Evolutionary conservation across 1,140 invertebrate species (phyloP), one percentile per base, ranked within the genome.

Genomic region (Diorhabda carinulata): DNA sequence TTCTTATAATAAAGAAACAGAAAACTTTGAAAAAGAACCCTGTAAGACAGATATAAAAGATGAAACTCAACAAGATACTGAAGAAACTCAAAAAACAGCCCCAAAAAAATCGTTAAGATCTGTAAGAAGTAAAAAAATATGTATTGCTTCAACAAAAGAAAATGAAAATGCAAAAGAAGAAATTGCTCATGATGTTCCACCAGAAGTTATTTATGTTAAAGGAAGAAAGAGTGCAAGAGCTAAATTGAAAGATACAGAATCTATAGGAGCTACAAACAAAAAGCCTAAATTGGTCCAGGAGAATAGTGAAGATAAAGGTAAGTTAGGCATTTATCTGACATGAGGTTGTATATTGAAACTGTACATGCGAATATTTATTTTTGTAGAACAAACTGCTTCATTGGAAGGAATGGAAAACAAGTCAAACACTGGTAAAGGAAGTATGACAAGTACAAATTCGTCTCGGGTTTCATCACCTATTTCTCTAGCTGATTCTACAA

Each of bases 201-300:
- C 44, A 47, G 68, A 72, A 52, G 56, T 58, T n/a, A 7, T 69
- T 3, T 69, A 64, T 44, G n/a, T 69, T 9, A 64, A 61, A 57
- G 68, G 63, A 8, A 61, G 66, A 42, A 68, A 43, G 62, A 56
- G 56, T 40, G 25, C 25, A 25, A 61, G 59, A 42, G 25, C 9
- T 1, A 64, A 67, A 43, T 60, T 7, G 3, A 59, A 58, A 45
- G 10, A 66, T 2, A 4, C n/a, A 8, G 56, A 58, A 9, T 3
- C 41, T 42, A 66, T 6, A 42, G 25, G 25, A 3, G 67, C 68
- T 41, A 40, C 44, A 45, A 69, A 72, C 72, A 74, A 43, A n/a
- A 70, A 71, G 77, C 74, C 61, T 64, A 74, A 70, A 72, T 74
- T 67, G 5, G 71, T 76, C 67, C 80, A 75, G 64, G 76, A 73